Evolutionary conservation across 2,888 invertebrate genomes (phyloP).

Genomic region (Aporophyla nigra): DNA sequence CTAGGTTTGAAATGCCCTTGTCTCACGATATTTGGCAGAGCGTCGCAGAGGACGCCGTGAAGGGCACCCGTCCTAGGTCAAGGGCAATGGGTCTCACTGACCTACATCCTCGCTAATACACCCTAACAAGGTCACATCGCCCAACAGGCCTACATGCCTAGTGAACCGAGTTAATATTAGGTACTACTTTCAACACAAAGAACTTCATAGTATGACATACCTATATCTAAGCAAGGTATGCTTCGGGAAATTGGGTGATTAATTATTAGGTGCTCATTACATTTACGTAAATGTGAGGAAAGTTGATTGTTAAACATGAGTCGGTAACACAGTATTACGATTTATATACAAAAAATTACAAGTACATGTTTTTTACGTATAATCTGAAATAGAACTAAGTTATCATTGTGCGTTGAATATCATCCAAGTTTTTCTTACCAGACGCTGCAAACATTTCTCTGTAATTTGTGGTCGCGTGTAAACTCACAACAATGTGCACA

Average conservation of each 20-base stretch:
- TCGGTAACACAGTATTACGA: background rate
- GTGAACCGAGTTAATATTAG: conserved; percentile 70
- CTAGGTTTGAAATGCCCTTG: conserved; percentile 75
- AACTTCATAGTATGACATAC: conserved; percentile 14
- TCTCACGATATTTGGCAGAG: conserved; percentile 77
- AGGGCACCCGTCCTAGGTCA: conserved; percentile 87
- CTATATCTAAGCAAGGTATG: background rate
- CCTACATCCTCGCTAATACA: conserved; percentile 85
- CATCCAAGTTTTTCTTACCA: conserved; percentile 32
- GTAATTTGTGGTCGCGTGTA: conserved; percentile 8
- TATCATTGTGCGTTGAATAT: background rate
- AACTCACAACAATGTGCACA: background rate
- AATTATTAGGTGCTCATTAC: background rate
- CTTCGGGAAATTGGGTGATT: conserved; percentile 1
- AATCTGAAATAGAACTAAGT: background rate
- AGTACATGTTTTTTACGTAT: background rate
- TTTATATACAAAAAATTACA: background rate
- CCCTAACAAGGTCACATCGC: conserved; percentile 79
- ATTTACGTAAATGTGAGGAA: background rate
- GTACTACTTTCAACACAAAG: conserved; percentile 38
- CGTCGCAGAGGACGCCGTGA: conserved; percentile 74
- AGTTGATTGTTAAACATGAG: background rate
- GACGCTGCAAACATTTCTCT: conserved; percentile 26
- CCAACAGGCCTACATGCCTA: conserved; percentile 74
- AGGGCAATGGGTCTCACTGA: conserved; percentile 85